Conservation (phyloP, 2,888 invertebrate species). For the Harmothoe impar region DNA sequence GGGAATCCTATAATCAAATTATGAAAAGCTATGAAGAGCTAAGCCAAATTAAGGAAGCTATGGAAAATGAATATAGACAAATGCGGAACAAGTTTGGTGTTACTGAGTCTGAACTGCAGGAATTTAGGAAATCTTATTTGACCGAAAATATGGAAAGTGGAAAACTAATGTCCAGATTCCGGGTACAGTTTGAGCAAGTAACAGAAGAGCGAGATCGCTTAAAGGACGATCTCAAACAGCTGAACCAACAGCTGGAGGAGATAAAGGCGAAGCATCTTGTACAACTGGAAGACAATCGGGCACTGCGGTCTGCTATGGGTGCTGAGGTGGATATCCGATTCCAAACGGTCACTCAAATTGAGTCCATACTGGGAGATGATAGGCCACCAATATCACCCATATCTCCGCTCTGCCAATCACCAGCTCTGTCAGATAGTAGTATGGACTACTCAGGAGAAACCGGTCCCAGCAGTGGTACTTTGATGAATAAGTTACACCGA, state of each 20-base stretch:
- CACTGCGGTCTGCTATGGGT: conserved; percentile 24
- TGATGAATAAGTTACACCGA: conserved; percentile 16
- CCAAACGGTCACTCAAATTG: conserved; percentile 40
- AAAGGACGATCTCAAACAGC: not conserved
- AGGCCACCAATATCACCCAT: conserved; percentile 32
- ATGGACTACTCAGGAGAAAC: conserved; percentile 18
- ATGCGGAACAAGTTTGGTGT: conserved; percentile 51
- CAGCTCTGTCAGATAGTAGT: conserved; percentile 18
- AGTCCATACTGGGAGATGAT: conserved; percentile 41
- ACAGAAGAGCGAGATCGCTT: conserved; percentile 47
- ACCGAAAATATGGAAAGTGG: conserved; percentile 58
- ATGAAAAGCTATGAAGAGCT: not conserved
- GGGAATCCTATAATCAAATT: conserved; percentile 6
- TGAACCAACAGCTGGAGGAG: conserved; percentile 18
- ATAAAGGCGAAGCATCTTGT: conserved; percentile 19
- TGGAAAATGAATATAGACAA: conserved; percentile 57
- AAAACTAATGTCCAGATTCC: conserved; percentile 46
- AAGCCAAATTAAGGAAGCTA: conserved; percentile 39
- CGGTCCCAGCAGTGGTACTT: not conserved
- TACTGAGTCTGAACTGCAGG: conserved; percentile 50
- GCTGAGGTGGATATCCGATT: conserved; percentile 33
- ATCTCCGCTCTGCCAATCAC: conserved; percentile 45
- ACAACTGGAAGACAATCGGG: conserved; percentile 43
- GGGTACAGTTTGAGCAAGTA: conserved; percentile 53
- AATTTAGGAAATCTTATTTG: conserved; percentile 48